These are phyloP conservation scores for Austrolebias charrua DNA, from an alignment of 2,797 vertebrate genomes.

Conservation along the genomic window DNA sequence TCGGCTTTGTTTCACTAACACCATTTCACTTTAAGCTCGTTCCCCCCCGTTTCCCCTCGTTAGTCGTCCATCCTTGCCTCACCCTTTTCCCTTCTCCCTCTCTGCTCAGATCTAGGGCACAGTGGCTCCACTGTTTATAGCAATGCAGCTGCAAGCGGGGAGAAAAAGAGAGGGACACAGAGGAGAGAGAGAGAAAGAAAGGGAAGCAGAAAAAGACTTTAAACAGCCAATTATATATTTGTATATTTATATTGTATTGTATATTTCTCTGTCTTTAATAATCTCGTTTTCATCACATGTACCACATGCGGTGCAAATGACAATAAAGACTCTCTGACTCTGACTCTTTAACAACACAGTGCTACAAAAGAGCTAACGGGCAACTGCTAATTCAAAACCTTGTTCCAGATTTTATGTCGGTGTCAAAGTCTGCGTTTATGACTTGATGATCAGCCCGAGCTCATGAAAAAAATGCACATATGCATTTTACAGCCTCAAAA, in stretches of 20 bases:
- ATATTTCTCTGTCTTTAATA: no score
- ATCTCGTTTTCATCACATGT: no score
- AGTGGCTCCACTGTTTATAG: conserved; percentile 73
- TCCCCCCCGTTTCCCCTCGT: conserved; percentile 33
- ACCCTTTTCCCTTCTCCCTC: conserved; percentile 41
- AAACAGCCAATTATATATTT: conserved; percentile 17
- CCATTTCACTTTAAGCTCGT: conserved; percentile 38
- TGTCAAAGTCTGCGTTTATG: conserved; percentile 68
- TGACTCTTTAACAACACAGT: conserved; percentile 4
- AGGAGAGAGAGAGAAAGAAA: conserved; percentile 11
- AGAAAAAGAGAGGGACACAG: conserved; percentile 20
- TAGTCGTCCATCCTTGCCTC: conserved; percentile 51
- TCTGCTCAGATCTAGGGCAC: conserved; percentile 72
- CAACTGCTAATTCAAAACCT: not conserved
- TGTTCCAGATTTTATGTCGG: conserved; percentile 5
- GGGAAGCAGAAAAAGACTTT: conserved; percentile 17
- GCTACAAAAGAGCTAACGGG: conserved; percentile 14
- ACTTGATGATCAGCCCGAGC: conserved; percentile 18
- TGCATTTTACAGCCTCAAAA: conserved; percentile 15
- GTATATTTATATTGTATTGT: no score
- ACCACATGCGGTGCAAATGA: no score
- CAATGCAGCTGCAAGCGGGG: conserved; percentile 66
- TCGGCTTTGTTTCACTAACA: conserved; percentile 37
- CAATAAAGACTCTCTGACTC: no score
- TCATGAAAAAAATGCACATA: conserved; percentile 6